These are phyloP conservation scores for Peromyscus polionotus DNA, from an alignment of 2,113 vertebrate species.

Conservation along the genomic window DNA sequence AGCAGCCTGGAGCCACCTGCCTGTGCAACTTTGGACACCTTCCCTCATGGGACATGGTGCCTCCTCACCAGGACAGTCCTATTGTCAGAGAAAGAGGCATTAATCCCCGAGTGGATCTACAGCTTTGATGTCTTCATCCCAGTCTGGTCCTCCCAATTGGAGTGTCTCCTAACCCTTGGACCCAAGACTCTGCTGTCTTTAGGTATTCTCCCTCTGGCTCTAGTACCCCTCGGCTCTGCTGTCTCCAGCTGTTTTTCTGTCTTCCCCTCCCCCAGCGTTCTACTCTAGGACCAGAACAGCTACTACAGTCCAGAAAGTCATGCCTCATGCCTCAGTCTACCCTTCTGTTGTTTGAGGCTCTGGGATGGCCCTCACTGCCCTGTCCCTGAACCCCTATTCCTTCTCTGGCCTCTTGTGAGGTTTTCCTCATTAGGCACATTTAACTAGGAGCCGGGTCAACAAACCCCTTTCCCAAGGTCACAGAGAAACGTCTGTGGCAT, in stretches of 20 bases:
- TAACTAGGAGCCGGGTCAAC: neutral
- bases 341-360: neutral
- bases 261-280: neutral
- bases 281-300: neutral
- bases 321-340: neutral
- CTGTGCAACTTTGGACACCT: neutral
- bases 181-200: too few species aligned
- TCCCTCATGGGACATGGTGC: too few species aligned
- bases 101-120: too few species aligned
- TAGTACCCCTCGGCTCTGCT: too few species aligned
- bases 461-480: neutral
- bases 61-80: too few species aligned
- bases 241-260: neutral
- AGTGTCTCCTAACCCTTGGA: neutral
- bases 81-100: neutral
- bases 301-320: neutral
- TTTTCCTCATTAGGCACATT: neutral
- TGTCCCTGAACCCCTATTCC: neutral
- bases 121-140: neutral
- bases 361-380: neutral
- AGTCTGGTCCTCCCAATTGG: neutral
- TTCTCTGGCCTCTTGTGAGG: too few species aligned
- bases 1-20: neutral
- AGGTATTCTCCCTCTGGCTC: neutral
- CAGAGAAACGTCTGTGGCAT: neutral